phyloP scores from a whole-genome alignment of 2,113 vertebrate genomes.

The Salvelinus namaycush region DNA sequence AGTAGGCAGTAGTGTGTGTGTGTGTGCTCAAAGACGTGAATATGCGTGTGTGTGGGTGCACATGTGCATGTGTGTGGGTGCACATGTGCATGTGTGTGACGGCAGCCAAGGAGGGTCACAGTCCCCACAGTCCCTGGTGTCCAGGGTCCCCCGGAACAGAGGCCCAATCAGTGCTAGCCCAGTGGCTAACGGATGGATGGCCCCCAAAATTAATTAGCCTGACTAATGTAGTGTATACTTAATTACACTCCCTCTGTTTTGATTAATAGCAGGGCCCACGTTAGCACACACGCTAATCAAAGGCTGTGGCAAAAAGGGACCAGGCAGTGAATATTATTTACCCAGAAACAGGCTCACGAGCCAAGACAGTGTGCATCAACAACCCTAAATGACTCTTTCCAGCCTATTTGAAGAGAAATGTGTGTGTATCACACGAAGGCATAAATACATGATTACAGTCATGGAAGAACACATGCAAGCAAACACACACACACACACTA shows the following conservation, averaged over 20 bases:
- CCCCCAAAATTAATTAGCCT: slow-evolving; percentile 83
- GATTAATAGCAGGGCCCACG: slow-evolving; percentile 75
- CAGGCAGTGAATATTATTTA: no score
- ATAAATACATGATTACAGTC: neutral
- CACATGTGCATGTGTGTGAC: slow-evolving; percentile 30
- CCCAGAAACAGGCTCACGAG: no score
- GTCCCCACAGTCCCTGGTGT: slow-evolving; percentile 69
- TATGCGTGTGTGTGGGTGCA: neutral
- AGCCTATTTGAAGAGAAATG: neutral
- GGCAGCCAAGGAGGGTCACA: slow-evolving; percentile 65
- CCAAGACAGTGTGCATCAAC: slow-evolving; percentile 17
- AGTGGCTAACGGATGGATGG: slow-evolving; percentile 80
- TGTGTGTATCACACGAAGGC: no score
- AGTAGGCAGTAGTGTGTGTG: slow-evolving; percentile 21
- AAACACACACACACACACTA: slow-evolving; percentile 12
- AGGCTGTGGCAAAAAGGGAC: slow-evolving; percentile 47
- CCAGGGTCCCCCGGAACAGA: slow-evolving; percentile 71
- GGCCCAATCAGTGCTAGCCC: slow-evolving; percentile 76
- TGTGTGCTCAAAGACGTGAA: neutral
- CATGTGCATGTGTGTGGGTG: slow-evolving; percentile 1
- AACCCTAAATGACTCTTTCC: slow-evolving; percentile 10
- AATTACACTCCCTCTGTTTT: slow-evolving; percentile 77
- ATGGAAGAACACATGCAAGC: slow-evolving; percentile 17
- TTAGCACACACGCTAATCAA: slow-evolving; percentile 62
- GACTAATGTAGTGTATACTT: slow-evolving; percentile 84